Evolutionary conservation across 2,888 invertebrate genomes (phyloP).

Genomic region (Biston betularia): DNA sequence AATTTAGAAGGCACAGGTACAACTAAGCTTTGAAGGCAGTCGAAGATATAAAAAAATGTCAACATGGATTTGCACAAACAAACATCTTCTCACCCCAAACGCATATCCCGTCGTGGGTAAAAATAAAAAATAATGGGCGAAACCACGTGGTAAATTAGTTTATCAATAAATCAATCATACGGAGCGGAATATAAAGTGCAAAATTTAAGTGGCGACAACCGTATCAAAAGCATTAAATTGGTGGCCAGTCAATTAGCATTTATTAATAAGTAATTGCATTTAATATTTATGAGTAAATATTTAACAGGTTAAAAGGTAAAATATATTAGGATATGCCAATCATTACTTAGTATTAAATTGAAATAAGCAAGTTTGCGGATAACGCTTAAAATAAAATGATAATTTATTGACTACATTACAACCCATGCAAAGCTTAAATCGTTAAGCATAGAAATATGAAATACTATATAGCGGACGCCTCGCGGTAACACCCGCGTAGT

Average conservation of each 20-base stretch:
- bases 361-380: constrained; percentile 7
- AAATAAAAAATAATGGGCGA: too few species aligned
- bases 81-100: too few species aligned
- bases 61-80: too few species aligned
- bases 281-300: constrained; percentile 21
- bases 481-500: too few species aligned
- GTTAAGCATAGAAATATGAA: background rate
- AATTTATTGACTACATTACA: background rate
- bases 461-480: too few species aligned
- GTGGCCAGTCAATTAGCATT: constrained; percentile 28
- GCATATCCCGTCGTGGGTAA: too few species aligned
- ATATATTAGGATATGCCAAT: constrained; percentile 18
- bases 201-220: constrained; percentile 11
- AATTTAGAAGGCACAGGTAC: too few species aligned
- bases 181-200: background rate
- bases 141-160: too few species aligned
- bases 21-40: too few species aligned
- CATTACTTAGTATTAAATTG: constrained; percentile 16
- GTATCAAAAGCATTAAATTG: constrained; percentile 24
- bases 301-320: constrained; percentile 19
- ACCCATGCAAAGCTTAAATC: background rate
- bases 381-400: constrained; percentile 4
- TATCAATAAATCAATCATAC: background rate
- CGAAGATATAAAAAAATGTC: too few species aligned
- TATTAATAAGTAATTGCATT: constrained; percentile 27